These are phyloP conservation scores for Scyliorhinus canicula DNA, from an alignment of 2,797 vertebrate species.

Conservation along the genomic window DNA sequence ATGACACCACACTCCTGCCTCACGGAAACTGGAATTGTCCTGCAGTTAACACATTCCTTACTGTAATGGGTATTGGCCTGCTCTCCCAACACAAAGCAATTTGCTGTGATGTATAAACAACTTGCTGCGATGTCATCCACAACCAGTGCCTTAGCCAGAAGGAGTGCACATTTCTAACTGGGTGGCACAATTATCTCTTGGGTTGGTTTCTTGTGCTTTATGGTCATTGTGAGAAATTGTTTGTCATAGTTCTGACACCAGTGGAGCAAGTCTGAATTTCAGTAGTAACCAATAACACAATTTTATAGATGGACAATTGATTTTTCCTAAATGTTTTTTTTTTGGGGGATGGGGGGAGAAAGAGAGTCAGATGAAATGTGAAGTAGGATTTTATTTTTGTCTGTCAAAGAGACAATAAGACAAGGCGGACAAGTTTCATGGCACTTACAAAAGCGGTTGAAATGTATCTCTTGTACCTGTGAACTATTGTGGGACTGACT, in stretches of 20 bases:
- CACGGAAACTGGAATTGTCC: slow-evolving; percentile 20
- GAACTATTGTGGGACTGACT: neutral
- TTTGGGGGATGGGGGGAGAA: too few relatives aligned
- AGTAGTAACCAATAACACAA: slow-evolving; percentile 24
- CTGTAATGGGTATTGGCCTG: neutral
- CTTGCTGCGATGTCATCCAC: slow-evolving; percentile 12
- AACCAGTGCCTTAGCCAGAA: slow-evolving; percentile 34
- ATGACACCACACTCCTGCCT: neutral
- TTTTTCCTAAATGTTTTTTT: slow-evolving; percentile 13
- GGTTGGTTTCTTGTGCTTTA: slow-evolving; percentile 37
- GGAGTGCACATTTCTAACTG: slow-evolving; percentile 32
- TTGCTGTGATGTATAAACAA: slow-evolving; percentile 29
- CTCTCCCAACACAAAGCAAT: neutral
- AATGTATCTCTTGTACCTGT: neutral
- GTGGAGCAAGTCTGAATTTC: neutral
- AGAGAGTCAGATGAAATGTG: neutral
- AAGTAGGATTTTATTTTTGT: neutral
- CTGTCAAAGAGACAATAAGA: neutral
- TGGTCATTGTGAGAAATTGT: slow-evolving; percentile 32
- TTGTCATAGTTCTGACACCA: neutral
- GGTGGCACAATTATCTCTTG: slow-evolving; percentile 26
- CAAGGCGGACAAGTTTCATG: neutral
- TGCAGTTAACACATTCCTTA: slow-evolving; percentile 30
- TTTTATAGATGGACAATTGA: slow-evolving; percentile 1
- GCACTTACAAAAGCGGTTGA: neutral